A percentile compares a stretch with the other conserved stretches of the same genome.
These are phyloP conservation scores for Carterocephalus palaemon DNA, from an alignment of 2,888 invertebrate genomes.

Conservation along the genomic window DNA sequence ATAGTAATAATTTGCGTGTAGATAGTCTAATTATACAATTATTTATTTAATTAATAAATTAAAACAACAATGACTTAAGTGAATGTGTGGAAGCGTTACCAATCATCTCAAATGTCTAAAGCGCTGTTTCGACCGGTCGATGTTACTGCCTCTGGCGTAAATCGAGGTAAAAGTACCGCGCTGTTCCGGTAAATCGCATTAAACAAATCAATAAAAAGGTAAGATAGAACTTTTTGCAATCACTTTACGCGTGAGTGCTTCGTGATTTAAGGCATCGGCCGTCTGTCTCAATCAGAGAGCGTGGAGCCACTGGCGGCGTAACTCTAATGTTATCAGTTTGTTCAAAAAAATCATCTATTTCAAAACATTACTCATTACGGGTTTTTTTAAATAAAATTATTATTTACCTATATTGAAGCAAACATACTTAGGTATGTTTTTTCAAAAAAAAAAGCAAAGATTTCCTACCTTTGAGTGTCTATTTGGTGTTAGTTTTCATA, in stretches of 20 bases:
- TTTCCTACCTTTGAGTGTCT: too few relatives aligned
- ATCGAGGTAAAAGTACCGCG: slow-evolving; percentile 57
- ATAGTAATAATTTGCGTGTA: too few relatives aligned
- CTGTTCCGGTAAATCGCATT: slow-evolving; percentile 60
- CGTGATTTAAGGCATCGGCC: slow-evolving; percentile 52
- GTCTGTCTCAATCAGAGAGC: slow-evolving; percentile 22
- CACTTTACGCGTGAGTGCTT: slow-evolving; percentile 69
- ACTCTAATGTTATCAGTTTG: slow-evolving; percentile 2
- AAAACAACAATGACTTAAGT: too few relatives aligned
- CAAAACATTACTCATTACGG: too few relatives aligned
- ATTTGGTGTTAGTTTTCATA: slow-evolving; percentile 11
- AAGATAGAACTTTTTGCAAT: slow-evolving; percentile 53
- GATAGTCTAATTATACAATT: too few relatives aligned
- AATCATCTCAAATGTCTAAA: slow-evolving; percentile 1
- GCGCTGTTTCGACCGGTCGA: neutral
- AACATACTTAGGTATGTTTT: too few relatives aligned
- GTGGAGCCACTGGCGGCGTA: slow-evolving; percentile 1
- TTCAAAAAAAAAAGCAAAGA: too few relatives aligned
- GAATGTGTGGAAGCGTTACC: too few relatives aligned
- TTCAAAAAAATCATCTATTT: slow-evolving; percentile 1
- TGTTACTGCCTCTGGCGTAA: slow-evolving; percentile 35
- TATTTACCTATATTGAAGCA: too few relatives aligned
- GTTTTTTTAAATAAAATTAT: too few relatives aligned
- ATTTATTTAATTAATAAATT: too few relatives aligned
- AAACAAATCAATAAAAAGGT: slow-evolving; percentile 58